Base-by-base conservation (phyloP, 2,113 vertebrate genomes). In the Podilymbus podiceps region DNA sequence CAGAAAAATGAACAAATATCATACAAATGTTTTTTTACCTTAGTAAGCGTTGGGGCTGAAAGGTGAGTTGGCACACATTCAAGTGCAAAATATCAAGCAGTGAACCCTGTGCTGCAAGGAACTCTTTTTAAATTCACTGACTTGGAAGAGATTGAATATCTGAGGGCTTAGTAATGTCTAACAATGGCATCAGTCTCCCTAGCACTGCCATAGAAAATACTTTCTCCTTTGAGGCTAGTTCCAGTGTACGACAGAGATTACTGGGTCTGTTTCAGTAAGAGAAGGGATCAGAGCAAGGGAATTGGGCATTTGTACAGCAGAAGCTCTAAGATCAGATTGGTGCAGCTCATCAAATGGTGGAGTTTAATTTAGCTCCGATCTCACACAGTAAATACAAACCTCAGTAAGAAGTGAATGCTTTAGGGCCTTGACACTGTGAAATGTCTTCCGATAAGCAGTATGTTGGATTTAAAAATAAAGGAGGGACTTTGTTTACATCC, bases 71-170 rank as follows among this genome's bases (percentile, higher is more conserved):
- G 76, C 79, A 87, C 49, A 93, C 19, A n/a, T 88, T 86, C 83
- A 75, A 89, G 84, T 72, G 27, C 56, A 80, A 89, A 89, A 74
- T 90, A 86, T 42, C 64, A 73, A 91, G 78, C 27, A 53, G 47
- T 58, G 68, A 94, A 90, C 74, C 40, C 24, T 73, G 14, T 56
- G 19, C 50, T 86, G 27, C 35, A 47, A 75, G 47, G 71, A 89
- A 73, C 24, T 82, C 49, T 73, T 60, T 85, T 87, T 11, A 94
- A 85, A 88, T 58, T 94, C 63, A 86, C 52, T 77, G 62, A 50
- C 46, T 90, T 94, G 85, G 73, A 90, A 92, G 67, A 79, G 52
- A 89, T 47, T 96, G 75, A 89, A 74, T 91, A 71, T 85, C 87
- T 92, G 58, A 91, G 25, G 21, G 58, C 59, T 88, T 90, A 90